These are phyloP conservation scores for Lycocerus yunnanus DNA, from an alignment of 2,888 invertebrate genomes.

Conservation along the genomic window DNA sequence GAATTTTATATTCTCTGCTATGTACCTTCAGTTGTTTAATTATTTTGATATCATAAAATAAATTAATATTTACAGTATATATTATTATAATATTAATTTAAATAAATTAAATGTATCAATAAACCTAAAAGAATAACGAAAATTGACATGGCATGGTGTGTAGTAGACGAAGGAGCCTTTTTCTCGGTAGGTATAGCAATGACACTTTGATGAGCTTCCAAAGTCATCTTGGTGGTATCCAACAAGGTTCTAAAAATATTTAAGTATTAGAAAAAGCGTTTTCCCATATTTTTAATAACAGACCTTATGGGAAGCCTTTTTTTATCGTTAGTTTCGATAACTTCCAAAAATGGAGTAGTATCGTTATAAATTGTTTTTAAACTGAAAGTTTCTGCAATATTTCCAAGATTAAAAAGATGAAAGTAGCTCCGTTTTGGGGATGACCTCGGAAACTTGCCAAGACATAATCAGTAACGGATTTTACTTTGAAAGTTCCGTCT, in stretches of 20 bases:
- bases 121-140: background rate
- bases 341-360: background rate
- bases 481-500: background rate
- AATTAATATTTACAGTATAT: background rate
- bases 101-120: background rate
- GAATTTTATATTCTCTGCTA: too few species aligned
- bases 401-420: slow-evolving; percentile 53
- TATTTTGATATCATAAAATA: background rate
- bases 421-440: slow-evolving; percentile 36
- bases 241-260: slow-evolving; percentile 7
- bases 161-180: rapidly evolving
- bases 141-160: background rate
- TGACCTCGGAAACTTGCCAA: background rate
- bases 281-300: background rate
- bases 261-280: background rate
- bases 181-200: background rate
- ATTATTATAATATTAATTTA: background rate
- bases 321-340: background rate
- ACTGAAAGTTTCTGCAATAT: slow-evolving; percentile 58
- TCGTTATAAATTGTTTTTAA: slow-evolving; percentile 51
- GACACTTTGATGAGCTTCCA: slow-evolving; percentile 13
- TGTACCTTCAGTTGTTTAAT: too few species aligned
- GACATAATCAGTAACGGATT: slow-evolving; percentile 14
- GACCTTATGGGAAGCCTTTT: background rate
- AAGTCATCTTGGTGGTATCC: background rate